A percentile compares a stretch with the other conserved stretches of the same genome.
Conservation (phyloP, 2,888 invertebrate genomes). For the Philereme transversata region DNA sequence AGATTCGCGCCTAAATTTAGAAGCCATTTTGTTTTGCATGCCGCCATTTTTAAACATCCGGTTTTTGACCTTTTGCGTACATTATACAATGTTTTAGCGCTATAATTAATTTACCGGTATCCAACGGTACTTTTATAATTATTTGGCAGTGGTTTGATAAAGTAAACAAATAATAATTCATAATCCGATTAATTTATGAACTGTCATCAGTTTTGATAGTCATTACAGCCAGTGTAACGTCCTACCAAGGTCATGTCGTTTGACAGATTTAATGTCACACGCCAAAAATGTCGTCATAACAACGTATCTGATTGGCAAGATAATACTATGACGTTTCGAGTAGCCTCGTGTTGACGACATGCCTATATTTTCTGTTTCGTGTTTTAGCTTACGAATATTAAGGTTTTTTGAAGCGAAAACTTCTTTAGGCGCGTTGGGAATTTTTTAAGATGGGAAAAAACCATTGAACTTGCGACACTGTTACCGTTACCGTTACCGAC, state of each 20-base stretch:
- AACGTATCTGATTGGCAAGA: slow-evolving; percentile 34
- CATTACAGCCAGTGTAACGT: slow-evolving; percentile 36
- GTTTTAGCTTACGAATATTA: no score
- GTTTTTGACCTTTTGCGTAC: slow-evolving; percentile 33
- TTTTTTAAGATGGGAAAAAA: no score
- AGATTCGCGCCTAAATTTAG: slow-evolving; percentile 48
- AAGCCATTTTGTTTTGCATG: slow-evolving; percentile 52
- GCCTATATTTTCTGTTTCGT: no score
- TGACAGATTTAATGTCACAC: slow-evolving; percentile 17
- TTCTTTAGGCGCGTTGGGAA: no score
- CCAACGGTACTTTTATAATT: slow-evolving; percentile 1
- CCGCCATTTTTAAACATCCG: slow-evolving; percentile 49
- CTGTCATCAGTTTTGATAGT: slow-evolving; percentile 18
- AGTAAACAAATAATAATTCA: slow-evolving; percentile 20
- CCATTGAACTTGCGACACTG: no score
- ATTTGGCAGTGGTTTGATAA: slow-evolving; percentile 14
- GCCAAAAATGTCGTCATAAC: slow-evolving; percentile 42
- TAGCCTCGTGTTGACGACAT: slow-evolving; percentile 29
- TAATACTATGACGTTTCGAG: slow-evolving; percentile 7
- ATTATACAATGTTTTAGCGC: slow-evolving; percentile 16
- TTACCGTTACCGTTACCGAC: no score
- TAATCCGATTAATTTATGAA: slow-evolving; percentile 11
- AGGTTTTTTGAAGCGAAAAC: no score
- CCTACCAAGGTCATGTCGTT: slow-evolving; percentile 42
- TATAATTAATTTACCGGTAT: background rate